phyloP scores from a whole-genome alignment of 1,140 invertebrate species.

The Chrysoperla carnea region DNA sequence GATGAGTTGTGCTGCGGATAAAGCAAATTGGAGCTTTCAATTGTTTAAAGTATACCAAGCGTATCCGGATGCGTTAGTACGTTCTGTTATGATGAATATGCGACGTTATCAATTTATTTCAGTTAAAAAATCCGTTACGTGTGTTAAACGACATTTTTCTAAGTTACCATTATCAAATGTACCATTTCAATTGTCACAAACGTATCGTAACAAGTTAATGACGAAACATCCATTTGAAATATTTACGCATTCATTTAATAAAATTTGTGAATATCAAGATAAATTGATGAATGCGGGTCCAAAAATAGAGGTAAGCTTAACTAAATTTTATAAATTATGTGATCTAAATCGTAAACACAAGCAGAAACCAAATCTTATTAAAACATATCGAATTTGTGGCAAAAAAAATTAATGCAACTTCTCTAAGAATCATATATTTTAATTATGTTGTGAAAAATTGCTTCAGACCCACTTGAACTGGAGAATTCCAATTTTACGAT shows the following conservation, averaged over 20 bases:
- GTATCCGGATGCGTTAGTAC: slow-evolving; percentile 40
- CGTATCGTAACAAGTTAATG: slow-evolving; percentile 28
- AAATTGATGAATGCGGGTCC: too few relatives aligned
- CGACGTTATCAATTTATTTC: slow-evolving; percentile 35
- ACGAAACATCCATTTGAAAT: slow-evolving; percentile 29
- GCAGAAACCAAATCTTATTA: slow-evolving; percentile 11
- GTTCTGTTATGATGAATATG: slow-evolving; percentile 35
- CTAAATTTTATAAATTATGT: too few relatives aligned
- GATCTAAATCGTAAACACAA: slow-evolving; percentile 13
- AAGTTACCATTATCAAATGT: slow-evolving; percentile 32
- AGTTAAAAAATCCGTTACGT: slow-evolving; percentile 27
- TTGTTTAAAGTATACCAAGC: slow-evolving; percentile 54
- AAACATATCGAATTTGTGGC: neutral
- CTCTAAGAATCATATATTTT: too few relatives aligned
- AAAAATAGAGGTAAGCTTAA: too few relatives aligned
- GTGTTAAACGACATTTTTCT: slow-evolving; percentile 18
- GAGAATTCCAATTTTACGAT: too few relatives aligned
- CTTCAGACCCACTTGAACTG: too few relatives aligned
- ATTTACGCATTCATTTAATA: slow-evolving; percentile 22
- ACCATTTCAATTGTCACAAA: slow-evolving; percentile 31
- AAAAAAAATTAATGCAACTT: slow-evolving; percentile 4
- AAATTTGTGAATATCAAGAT: slow-evolving; percentile 1
- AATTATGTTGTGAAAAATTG: too few relatives aligned
- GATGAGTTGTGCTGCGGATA: slow-evolving; percentile 37
- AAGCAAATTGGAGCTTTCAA: slow-evolving; percentile 39